Evolutionary conservation across 2,797 vertebrate species (phyloP), one percentile per base, ranked within the genome.

Genomic region (Anabacerthia variegaticeps): DNA sequence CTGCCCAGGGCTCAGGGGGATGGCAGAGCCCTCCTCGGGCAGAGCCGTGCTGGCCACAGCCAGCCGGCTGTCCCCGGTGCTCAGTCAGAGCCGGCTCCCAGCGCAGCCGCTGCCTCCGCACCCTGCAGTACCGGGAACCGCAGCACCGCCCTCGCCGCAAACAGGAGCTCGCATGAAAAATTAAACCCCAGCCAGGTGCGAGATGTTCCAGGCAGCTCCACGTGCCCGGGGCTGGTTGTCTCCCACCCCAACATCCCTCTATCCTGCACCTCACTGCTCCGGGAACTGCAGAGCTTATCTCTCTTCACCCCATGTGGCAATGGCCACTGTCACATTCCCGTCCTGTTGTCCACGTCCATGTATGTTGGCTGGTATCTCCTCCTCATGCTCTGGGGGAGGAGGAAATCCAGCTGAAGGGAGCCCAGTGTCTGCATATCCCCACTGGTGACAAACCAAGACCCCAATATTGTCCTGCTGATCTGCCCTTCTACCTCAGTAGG

Each of bases 221-320:
- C 1, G 0, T n/a, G 28, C 59, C 46, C 0, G 0, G 34, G 69
- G 48, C 41, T 59, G 62, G 48, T 52, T 39, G 22, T 24, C 8
- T 69, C 48, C 43, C 48, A 23, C 30, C 28, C 32, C 58, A 67
- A 5, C 9, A 3, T 23, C 61, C 48, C 81, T 10, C 7, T 1
- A 7, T 3, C 30, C n/a, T 0, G 6, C 56, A 65, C 14, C 52
- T 62, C 10, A 0, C 49, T 3, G 2, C 51, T 30, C 30, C 8
- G 8, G 49, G 52, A 62, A 9, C 13, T 3, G 0, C 5, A 3
- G 5, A 1, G 39, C n/a, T 93, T 12, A 44, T 59, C 15, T 85
- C 18, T 20, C 23, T 32, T 51, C 7, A 1, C 3, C 14, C 43
- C 8, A 0, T 1, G 4, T 27, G 51, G 52, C 3, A 0, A 6